Percentiles rank a stretch among this genome's conserved stretches.
Conservation (phyloP, 2,113 vertebrate genomes). For the Cyanoderma ruficeps region DNA sequence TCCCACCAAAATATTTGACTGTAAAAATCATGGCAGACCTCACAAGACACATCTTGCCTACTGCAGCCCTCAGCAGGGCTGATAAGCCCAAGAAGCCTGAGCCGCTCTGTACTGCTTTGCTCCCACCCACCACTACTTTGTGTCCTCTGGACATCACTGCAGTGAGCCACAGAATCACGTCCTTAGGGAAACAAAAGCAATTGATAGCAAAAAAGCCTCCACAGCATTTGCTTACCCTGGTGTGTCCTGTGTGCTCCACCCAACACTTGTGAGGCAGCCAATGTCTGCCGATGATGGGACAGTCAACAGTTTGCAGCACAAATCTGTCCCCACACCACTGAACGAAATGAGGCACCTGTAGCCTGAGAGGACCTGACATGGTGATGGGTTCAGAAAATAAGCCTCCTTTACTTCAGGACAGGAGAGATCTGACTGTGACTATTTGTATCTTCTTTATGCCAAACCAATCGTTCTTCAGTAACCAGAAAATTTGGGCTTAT, state of each 20-base stretch:
- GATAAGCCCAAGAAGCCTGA: background rate
- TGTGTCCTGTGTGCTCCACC: rapidly evolving
- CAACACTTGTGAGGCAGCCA: background rate
- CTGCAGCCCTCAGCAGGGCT: background rate
- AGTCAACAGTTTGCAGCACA: background rate
- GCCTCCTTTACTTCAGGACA: background rate
- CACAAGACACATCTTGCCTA: background rate
- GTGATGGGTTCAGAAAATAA: background rate
- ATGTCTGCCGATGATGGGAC: background rate
- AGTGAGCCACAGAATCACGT: background rate
- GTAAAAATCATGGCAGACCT: background rate
- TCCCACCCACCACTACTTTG: background rate
- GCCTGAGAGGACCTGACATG: background rate
- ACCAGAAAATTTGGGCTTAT: background rate
- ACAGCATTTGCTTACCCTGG: background rate
- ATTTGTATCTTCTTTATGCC: background rate
- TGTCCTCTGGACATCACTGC: background rate
- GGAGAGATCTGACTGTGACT: background rate
- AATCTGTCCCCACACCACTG: background rate
- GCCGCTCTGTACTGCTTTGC: background rate
- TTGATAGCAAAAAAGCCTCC: background rate
- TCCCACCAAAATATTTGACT: background rate
- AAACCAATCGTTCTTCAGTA: background rate
- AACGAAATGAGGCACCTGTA: background rate
- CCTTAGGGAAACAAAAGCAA: background rate